Conservation (phyloP, 2,888 invertebrate species). For the Melinaea menophilus region DNA sequence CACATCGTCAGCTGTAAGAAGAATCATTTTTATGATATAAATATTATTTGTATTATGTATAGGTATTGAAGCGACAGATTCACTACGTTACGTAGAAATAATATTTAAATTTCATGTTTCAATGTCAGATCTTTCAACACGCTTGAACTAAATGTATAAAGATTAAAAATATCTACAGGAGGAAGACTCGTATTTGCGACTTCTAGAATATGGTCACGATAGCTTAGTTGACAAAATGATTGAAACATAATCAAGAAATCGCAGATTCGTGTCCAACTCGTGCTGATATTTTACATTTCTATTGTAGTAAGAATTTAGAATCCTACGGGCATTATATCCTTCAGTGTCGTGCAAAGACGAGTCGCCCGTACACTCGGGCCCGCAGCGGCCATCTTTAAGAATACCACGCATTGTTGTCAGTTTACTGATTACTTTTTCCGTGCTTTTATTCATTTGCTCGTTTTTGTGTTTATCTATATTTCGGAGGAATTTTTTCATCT, state of each 20-base stretch:
- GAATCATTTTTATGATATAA: not conserved
- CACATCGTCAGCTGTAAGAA: conserved; percentile 48
- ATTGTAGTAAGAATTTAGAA: no score
- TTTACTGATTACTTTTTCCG: conserved; percentile 61
- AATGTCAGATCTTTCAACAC: no score
- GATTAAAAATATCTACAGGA: no score
- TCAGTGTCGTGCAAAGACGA: conserved; percentile 53
- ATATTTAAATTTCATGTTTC: not conserved
- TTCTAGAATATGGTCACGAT: no score
- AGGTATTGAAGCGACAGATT: no score
- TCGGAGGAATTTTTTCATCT: conserved; percentile 72
- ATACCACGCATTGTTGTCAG: conserved; percentile 67
- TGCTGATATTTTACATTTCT: no score
- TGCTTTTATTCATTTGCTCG: conserved; percentile 54
- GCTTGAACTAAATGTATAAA: no score
- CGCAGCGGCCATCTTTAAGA: conserved; percentile 66
- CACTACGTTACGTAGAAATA: not conserved
- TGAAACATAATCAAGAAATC: no score
- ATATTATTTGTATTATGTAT: no score
- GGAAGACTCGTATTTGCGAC: no score
- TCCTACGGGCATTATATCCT: conserved; percentile 46
- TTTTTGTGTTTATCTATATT: conserved; percentile 71
- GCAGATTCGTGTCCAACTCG: no score
- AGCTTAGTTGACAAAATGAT: no score
- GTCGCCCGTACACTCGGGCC: conserved; percentile 69